Base-by-base conservation (phyloP, 1,140 invertebrate species). In the Pseudomyrmex dendroicus region DNA sequence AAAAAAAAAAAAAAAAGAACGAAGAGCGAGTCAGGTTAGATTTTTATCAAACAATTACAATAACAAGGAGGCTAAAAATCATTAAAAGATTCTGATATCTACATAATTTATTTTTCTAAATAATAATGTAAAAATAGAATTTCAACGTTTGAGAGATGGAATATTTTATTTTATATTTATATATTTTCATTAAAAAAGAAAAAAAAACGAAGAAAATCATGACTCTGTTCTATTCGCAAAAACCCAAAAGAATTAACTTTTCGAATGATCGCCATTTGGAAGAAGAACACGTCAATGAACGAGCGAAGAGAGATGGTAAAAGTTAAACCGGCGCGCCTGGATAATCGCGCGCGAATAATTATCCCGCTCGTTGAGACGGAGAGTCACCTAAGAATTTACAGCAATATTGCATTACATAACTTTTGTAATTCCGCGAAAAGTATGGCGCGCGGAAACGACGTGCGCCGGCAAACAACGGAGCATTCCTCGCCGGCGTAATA, bases 371-470 rank as follows among this genome's bases (percentile, higher is more conserved):
- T 35, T 35, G 35, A 35, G 48, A 10, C 54, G 22, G n/a, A 15
- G 44, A 63, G 22, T 74, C 20, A 52, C 3, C 7, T 12, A 57
- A 67, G 20, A 67, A 68, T 68, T 12, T 52, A 59, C 20, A 35
- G 15, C 52, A 48, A 68, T 78, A 78, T 67, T 44, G 17, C 54
- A 35, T 68, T 46, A 22, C 13, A 44, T 25, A 78, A 78, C 54
- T 78, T 67, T 78, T 48, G 44, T 54, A 78, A 78, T 78, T 59
- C n/a, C 35, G 13, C 15, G 44, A 62, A 20, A 48, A 73, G 20
- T 62, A 73, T 62, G 15, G 35, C 35, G 8, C 35, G 20, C 10
- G 44, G 20, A 78, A 57, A 25, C 13, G 22, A 57, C 66, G 61
- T 20, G 22, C 50, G 17, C 12, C 35, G 44, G 44, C 20, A 35